Base-by-base conservation (phyloP, 2,113 vertebrate species). In the Mugil cephalus region DNA sequence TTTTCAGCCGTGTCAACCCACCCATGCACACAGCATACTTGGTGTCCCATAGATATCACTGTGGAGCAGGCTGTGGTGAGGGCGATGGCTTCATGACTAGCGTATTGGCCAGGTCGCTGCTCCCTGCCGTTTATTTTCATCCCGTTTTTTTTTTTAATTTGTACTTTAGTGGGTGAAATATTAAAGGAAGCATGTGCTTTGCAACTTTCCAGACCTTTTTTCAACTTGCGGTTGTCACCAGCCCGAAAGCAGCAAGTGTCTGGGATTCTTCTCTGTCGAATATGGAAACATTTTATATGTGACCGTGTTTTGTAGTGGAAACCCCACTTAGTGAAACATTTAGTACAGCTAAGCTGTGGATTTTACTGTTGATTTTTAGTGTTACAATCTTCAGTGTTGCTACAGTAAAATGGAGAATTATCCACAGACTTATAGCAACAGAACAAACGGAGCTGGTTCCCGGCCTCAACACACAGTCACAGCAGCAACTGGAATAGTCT, bases 401-500 rank as follows among this genome's bases (percentile, higher is more conserved):
- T 34, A 51, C n/a, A 18, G 24, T 47, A 14, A 52, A 53, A 42
- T 18, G 17, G 19, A 4, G 21, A 17, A 4, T 7, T 42, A 73
- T 77, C 50, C 24, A 35, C 58, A 18, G 24, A 34, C 47, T 9
- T 12, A 7, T 36, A 60, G 8, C 30, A 69, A 21, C 59, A 59
- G 60, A 51, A 64, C 52, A 42, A 40, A 30, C 12, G 17, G 43
- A 66, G 36, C 40, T 43, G 45, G 50, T 74, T 74, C 61, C 48
- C 11, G 48, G 66, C 55, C 8, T 8, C 55, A 64, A 48, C n/a
- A 1, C 36, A 4, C 35, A 48, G 11, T 52, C 71, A 67, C 60
- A 40, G 66, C 56, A 61, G 77, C 51, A 70, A 74, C 72, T 79
- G 70, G 61, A 80, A 65, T 58, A 69, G 56, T 66, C 58, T 76